Conservation (phyloP, 2,113 vertebrate genomes). For the Ctenodactylus gundi region DNA sequence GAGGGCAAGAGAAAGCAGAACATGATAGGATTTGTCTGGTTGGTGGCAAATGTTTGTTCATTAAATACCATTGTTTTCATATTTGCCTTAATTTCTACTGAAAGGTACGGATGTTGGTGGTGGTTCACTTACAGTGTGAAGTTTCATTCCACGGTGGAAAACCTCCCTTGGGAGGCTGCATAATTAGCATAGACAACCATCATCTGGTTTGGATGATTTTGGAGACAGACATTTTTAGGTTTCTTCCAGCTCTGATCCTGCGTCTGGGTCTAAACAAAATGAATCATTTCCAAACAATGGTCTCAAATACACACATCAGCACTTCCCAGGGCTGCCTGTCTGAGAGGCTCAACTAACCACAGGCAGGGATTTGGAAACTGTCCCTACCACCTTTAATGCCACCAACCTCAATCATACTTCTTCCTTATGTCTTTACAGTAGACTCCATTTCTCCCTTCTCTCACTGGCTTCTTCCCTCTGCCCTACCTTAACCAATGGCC, state of each 20-base stretch:
- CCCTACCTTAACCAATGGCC: no score
- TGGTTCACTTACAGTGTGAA: neutral
- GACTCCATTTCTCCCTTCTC: neutral
- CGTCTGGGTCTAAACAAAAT: constrained; percentile 59
- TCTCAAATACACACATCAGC: constrained; percentile 45
- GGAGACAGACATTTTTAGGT: constrained; percentile 65
- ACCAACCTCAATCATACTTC: neutral
- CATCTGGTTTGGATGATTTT: constrained; percentile 73
- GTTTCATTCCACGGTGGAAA: constrained; percentile 26
- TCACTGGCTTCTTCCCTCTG: neutral
- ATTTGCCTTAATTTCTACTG: constrained; percentile 17
- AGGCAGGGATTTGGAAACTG: neutral
- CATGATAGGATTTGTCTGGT: neutral
- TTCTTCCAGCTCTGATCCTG: constrained; percentile 49
- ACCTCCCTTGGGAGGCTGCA: neutral
- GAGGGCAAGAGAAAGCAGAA: neutral
- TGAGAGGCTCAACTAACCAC: neutral
- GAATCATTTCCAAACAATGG: constrained; percentile 55
- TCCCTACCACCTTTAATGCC: neutral
- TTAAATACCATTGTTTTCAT: neutral
- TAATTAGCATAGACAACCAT: constrained; percentile 64
- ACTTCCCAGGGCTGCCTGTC: neutral
- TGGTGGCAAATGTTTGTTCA: neutral
- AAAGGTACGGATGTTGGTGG: neutral
- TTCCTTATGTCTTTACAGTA: neutral